Base-by-base conservation (phyloP, 2,113 vertebrate species). In the Lipotes vexillifer region DNA sequence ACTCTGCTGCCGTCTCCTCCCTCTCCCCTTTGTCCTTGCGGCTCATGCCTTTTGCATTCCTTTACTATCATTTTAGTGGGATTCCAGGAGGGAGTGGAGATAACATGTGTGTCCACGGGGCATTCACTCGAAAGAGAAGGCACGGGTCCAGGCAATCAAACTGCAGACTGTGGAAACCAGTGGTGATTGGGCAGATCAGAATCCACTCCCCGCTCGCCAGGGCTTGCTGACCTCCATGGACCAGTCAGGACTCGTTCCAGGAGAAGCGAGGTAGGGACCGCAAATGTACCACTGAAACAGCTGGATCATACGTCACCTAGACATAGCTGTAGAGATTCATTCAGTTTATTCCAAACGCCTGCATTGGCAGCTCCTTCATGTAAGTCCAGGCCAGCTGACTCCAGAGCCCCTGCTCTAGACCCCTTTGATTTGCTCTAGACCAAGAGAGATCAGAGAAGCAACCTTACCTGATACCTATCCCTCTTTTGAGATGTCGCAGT, bases 41-140 rank as follows among this genome's bases (percentile, higher is more conserved):
- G 44, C 29, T 65, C 33, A 11, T 72, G 83, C 49, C 83, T 92
- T 74, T 52, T 86, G 52, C 93, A 92, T 89, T 97, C 97, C 63
- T 96, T 61, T 49, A 11, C 88, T 92, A 74, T 92, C 90, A 38
- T 78, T 93, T 68, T 20, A 36, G 68, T 27, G 61, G 93, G n/a
- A 92, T 74, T 96, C 93, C 90, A 82, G 63, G 57, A 89, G 63
- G 63, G 61, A 57, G 13, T 61, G 68, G 61, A 88, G 96, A 94
- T 92, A 92, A 80, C 7, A 31, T 14, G 1, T 23, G 27, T 93
- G 66, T 91, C 94, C 61, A 33, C 3, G 1, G 46, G 90, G 68
- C 90, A 78, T 90, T 77, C 65, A 38, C 83, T 78, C 61, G 61
- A 77, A 81, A 93, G 65, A 75, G 65, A 57, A 74, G 69, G 41